Conservation (phyloP, 2,888 invertebrate species). For the Agonopterix subpropinquella region DNA sequence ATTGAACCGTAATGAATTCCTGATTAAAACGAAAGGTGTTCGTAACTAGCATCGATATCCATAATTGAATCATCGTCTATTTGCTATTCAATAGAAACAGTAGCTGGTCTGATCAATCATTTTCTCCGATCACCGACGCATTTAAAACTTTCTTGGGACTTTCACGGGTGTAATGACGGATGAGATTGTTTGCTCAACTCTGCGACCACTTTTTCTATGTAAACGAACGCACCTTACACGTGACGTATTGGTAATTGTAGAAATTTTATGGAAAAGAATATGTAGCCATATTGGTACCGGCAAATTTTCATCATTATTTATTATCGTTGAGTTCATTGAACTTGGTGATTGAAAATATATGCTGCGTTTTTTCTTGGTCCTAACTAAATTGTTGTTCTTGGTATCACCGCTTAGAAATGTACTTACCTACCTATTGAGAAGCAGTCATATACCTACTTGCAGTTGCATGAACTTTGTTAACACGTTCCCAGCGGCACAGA, state of each 20-base stretch:
- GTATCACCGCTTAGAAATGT: too few species aligned
- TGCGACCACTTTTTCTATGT: constrained; percentile 11
- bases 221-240: constrained; percentile 3
- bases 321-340: too few species aligned
- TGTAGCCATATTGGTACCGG: too few species aligned
- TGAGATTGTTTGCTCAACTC: constrained; percentile 34
- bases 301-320: too few species aligned
- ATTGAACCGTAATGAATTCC: not conserved
- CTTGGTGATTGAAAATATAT: too few species aligned
- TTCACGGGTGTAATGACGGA: constrained; percentile 38
- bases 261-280: constrained; percentile 18
- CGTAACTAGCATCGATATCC: not conserved
- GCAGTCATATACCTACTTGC: too few species aligned
- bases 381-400: too few species aligned
- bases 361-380: too few species aligned
- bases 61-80: constrained; percentile 32
- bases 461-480: too few species aligned
- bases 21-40: constrained; percentile 28
- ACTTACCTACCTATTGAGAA: too few species aligned
- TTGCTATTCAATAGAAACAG: constrained; percentile 29
- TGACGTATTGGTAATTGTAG: constrained; percentile 30
- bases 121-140: constrained; percentile 28
- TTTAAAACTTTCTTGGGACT: constrained; percentile 36
- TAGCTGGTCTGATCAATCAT: constrained; percentile 39
- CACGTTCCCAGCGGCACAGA: too few species aligned